These are phyloP conservation scores for Diaperis boleti DNA, from an alignment of 2,888 invertebrate species.

Conservation along the genomic window DNA sequence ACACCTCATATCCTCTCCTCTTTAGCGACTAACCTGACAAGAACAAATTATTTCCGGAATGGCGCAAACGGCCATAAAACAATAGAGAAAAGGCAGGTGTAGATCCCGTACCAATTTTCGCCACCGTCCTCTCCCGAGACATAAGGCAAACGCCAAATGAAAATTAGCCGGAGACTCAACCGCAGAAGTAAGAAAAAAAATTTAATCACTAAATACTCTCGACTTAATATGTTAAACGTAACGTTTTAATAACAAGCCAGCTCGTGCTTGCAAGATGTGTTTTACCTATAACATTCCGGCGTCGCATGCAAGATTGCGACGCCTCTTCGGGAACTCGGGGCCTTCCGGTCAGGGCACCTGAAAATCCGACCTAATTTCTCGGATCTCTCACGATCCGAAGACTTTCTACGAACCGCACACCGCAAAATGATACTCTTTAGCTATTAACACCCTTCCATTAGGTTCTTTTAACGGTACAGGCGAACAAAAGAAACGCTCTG, in stretches of 20 bases:
- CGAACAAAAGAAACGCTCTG: slow-evolving; percentile 9
- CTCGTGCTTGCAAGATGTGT: slow-evolving; percentile 14
- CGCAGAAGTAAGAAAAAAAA: slow-evolving; percentile 4
- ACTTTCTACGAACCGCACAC: not conserved
- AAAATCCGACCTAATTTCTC: not conserved
- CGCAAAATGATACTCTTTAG: slow-evolving; percentile 17
- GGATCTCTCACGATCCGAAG: not conserved
- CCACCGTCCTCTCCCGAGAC: not conserved
- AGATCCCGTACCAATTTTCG: slow-evolving; percentile 12
- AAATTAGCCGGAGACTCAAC: not conserved
- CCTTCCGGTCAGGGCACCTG: not conserved
- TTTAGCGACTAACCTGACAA: slow-evolving; percentile 20
- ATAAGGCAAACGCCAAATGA: slow-evolving; percentile 3
- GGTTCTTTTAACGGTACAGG: slow-evolving; percentile 5
- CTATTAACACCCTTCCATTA: slow-evolving; percentile 21
- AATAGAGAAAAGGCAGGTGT: slow-evolving; percentile 15
- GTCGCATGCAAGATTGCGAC: not conserved
- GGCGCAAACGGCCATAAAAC: slow-evolving; percentile 9
- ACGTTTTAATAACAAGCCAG: slow-evolving; percentile 1
- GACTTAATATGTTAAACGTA: not conserved
- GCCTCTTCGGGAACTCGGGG: too few species aligned
- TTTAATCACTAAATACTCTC: slow-evolving; percentile 2
- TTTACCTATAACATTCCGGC: not conserved
- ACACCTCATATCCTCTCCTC: slow-evolving; percentile 15
- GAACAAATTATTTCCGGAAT: slow-evolving; percentile 22